Evolutionary conservation across 2,113 vertebrate species (phyloP).

Genomic region (Oostethus manadensis): DNA sequence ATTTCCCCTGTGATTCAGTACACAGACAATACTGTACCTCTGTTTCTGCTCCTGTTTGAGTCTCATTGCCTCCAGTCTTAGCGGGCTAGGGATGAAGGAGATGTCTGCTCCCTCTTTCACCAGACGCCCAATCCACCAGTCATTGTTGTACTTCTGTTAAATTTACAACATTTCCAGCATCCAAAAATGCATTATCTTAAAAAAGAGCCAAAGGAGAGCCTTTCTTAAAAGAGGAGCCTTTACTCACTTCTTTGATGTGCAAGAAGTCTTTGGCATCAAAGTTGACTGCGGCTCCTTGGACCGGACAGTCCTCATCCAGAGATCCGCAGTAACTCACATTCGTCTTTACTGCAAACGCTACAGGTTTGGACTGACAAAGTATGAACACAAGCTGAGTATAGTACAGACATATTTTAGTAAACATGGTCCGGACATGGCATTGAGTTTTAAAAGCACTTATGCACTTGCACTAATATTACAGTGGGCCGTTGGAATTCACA

Average conservation of each 20-base stretch:
- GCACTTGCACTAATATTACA: too few relatives aligned
- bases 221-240: not conserved
- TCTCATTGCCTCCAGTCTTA: constrained; percentile 89
- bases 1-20: not conserved
- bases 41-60: constrained; percentile 95
- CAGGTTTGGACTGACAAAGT: constrained; percentile 82
- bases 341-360: constrained; percentile 92
- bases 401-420: too few relatives aligned
- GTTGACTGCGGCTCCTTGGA: constrained; percentile 93
- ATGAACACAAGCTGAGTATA: not conserved
- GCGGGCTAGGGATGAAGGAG: constrained; percentile 92
- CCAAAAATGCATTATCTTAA: not conserved
- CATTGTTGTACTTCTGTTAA: constrained; percentile 90
- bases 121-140: constrained; percentile 95
- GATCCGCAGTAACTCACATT: constrained; percentile 95
- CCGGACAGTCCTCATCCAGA: constrained; percentile 91
- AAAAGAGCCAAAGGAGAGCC: not conserved
- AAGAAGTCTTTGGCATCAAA: constrained; percentile 99
- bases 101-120: constrained; percentile 94
- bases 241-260: constrained; percentile 93
- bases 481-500: too few relatives aligned
- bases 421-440: too few relatives aligned
- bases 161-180: constrained; percentile 16
- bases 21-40: constrained; percentile 66
- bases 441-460: too few relatives aligned